These are phyloP conservation scores for Bovichtus variegatus DNA, from an alignment of 2,797 vertebrate species.

Conservation along the genomic window DNA sequence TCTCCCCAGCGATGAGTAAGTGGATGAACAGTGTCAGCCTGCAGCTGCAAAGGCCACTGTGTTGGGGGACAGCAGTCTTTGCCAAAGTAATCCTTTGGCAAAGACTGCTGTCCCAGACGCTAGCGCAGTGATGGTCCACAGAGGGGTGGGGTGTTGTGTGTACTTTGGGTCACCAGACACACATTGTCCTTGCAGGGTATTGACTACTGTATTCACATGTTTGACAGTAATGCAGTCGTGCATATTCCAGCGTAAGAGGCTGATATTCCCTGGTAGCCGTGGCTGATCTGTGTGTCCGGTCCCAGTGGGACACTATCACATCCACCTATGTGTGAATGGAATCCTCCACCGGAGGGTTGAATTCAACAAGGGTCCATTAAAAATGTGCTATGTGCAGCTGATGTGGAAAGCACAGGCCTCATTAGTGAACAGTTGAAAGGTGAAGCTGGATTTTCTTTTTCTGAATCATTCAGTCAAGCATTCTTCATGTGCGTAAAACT, in stretches of 20 bases:
- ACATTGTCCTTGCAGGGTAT: constrained; percentile 60
- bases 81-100: constrained; percentile 81
- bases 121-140: constrained; percentile 68
- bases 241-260: constrained; percentile 4
- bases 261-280: constrained; percentile 23
- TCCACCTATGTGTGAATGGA: constrained; percentile 71
- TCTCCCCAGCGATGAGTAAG: constrained; percentile 61
- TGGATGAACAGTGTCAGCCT: constrained; percentile 76
- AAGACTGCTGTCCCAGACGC: constrained; percentile 72
- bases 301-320: constrained; percentile 73
- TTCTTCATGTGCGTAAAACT: constrained; percentile 73
- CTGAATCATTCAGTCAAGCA: constrained; percentile 72
- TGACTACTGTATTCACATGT: constrained; percentile 54
- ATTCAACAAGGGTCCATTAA: constrained; percentile 44
- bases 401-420: constrained; percentile 24
- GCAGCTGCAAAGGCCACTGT: constrained; percentile 77
- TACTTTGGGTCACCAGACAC: constrained; percentile 78
- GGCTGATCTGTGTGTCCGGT: constrained; percentile 48
- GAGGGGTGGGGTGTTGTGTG: constrained; percentile 66
- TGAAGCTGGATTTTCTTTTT: constrained; percentile 58
- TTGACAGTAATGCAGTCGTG: constrained; percentile 25
- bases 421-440: constrained; percentile 67
- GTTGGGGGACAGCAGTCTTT: constrained; percentile 57
- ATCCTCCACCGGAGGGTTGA: constrained; percentile 54
- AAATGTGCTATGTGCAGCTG: constrained; percentile 39